phyloP scores from a whole-genome alignment of 23 tunicate species.

The Phallusia fumigata region DNA sequence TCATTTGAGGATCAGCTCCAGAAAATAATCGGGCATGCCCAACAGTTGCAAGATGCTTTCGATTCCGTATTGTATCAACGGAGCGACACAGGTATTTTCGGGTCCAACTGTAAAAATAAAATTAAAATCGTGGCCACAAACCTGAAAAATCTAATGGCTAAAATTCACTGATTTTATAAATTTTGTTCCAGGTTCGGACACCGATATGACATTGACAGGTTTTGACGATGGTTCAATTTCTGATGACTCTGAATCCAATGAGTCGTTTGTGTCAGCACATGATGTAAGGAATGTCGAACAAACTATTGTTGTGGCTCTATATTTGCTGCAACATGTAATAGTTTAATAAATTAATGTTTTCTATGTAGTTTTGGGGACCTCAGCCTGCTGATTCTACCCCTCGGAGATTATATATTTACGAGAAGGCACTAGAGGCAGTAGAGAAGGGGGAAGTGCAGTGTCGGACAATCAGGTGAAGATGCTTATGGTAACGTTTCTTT shows the following conservation, averaged over 20 bases:
- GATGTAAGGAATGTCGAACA: constrained; percentile 44
- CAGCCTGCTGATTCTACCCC: constrained; percentile 30
- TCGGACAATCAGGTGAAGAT: constrained; percentile 52
- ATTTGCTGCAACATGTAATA: no score
- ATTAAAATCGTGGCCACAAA: no score
- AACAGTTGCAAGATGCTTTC: constrained; percentile 54
- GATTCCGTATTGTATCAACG: constrained; percentile 63
- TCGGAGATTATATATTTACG: constrained; percentile 36
- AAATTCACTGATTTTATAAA: background rate
- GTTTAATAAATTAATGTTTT: no score
- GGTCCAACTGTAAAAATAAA: no score
- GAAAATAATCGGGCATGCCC: constrained; percentile 42
- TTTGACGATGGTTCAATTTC: constrained; percentile 26
- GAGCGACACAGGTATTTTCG: constrained; percentile 55
- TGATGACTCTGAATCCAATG: constrained; percentile 56
- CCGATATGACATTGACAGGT: constrained; percentile 84
- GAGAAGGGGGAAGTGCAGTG: constrained; percentile 63
- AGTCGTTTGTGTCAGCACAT: constrained; percentile 66
- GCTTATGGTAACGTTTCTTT: no score
- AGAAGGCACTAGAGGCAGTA: constrained; percentile 66
- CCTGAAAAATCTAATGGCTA: no score
- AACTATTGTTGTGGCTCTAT: no score
- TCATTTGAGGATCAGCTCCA: constrained; percentile 49
- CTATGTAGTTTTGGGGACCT: constrained; percentile 82
- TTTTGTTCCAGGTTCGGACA: constrained; percentile 69